These are phyloP conservation scores for Atethmia centrago DNA, from an alignment of 2,888 invertebrate genomes.

Conservation along the genomic window DNA sequence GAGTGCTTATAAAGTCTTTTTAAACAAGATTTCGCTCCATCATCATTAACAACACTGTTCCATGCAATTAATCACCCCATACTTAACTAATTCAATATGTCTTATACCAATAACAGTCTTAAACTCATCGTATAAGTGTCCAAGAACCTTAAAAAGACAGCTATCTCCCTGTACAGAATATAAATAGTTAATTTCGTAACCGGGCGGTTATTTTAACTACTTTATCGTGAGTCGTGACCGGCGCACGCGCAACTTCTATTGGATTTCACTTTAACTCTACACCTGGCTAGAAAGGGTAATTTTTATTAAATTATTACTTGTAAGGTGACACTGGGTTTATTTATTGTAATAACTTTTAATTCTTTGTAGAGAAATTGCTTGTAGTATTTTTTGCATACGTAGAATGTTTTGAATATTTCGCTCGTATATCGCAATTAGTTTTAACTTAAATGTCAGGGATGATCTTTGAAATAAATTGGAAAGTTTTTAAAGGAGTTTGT, in stretches of 20 bases:
- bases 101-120: constrained; percentile 9
- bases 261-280: constrained; percentile 53
- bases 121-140: constrained; percentile 29
- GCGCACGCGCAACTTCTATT: constrained; percentile 50
- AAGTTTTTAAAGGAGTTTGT: constrained; percentile 11
- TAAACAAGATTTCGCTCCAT: background rate
- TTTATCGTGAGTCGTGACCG: constrained; percentile 69
- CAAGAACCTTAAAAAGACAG: constrained; percentile 49
- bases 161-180: constrained; percentile 64
- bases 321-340: constrained; percentile 40
- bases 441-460: constrained; percentile 30
- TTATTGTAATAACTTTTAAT: constrained; percentile 46
- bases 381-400: constrained; percentile 7
- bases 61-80: background rate
- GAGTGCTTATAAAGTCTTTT: background rate
- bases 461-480: constrained; percentile 48
- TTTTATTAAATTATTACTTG: constrained; percentile 41
- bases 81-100: constrained; percentile 8
- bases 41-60: background rate
- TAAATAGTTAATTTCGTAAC: constrained; percentile 67
- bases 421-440: constrained; percentile 46
- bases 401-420: constrained; percentile 17
- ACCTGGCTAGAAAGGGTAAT: constrained; percentile 56
- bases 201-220: constrained; percentile 61
- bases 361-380: constrained; percentile 35